Conservation (phyloP, 2,113 vertebrate species). For the Paradisaea rubra region DNA sequence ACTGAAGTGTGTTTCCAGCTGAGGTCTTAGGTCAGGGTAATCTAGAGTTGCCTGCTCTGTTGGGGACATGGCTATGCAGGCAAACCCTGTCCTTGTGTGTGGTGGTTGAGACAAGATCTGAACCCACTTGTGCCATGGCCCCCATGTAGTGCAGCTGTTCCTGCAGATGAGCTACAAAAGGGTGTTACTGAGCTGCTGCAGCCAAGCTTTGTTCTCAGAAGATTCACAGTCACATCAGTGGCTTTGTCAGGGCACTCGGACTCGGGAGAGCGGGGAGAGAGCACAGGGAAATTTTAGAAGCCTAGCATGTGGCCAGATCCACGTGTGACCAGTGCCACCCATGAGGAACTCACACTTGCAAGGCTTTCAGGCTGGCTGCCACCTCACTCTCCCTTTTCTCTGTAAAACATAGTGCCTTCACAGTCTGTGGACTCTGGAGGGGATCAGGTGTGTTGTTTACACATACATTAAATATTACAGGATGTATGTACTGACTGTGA, state of each 20-base stretch:
- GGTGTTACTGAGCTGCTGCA: neutral
- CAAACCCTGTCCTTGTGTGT: fast-evolving
- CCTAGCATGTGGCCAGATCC: neutral
- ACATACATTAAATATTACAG: fast-evolving
- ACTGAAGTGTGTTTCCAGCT: neutral
- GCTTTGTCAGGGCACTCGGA: fast-evolving
- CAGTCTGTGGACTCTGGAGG: neutral
- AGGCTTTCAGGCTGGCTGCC: neutral
- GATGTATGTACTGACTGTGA: neutral
- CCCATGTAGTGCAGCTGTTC: neutral
- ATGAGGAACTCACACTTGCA: fast-evolving
- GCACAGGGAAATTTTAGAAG: neutral
- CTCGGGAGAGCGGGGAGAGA: neutral
- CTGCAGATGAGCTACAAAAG: neutral
- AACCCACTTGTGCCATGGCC: neutral
- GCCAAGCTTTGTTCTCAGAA: neutral
- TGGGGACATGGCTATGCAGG: neutral
- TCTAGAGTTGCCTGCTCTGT: neutral
- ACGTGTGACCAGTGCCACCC: fast-evolving
- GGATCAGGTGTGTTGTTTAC: neutral
- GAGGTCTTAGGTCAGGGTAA: neutral
- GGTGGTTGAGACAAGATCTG: neutral
- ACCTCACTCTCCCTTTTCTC: neutral
- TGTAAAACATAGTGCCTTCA: neutral
- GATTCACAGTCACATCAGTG: neutral